A percentile compares a stretch with the other conserved stretches of the same genome.
phyloP scores from a whole-genome alignment of 2,888 invertebrate species.

The Drosophila niveifrons region DNA sequence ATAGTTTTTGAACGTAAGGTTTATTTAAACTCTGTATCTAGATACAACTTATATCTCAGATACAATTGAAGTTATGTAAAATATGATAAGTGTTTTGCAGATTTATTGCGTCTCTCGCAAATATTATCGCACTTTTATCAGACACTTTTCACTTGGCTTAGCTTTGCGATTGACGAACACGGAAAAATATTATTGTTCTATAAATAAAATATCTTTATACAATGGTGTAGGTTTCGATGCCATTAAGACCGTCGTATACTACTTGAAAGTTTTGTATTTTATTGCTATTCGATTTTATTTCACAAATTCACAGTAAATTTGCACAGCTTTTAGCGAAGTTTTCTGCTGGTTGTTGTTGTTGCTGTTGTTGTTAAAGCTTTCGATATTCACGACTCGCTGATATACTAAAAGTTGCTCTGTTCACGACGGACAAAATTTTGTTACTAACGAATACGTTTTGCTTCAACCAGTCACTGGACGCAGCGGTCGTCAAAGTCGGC shows the following conservation, averaged over 20 bases:
- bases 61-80: constrained; percentile 35
- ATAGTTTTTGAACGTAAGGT: background rate
- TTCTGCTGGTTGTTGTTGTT: constrained; percentile 39
- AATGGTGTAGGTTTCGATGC: constrained; percentile 76
- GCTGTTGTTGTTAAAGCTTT: constrained; percentile 49
- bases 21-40: constrained; percentile 42
- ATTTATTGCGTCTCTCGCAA: constrained; percentile 61
- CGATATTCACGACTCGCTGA: constrained; percentile 22
- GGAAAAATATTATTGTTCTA: constrained; percentile 68
- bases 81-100: constrained; percentile 20
- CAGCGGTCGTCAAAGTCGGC: constrained; percentile 34
- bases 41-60: constrained; percentile 56
- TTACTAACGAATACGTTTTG: constrained; percentile 65
- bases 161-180: constrained; percentile 29
- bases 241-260: constrained; percentile 66
- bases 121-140: constrained; percentile 22
- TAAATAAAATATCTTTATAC: constrained; percentile 81
- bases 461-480: constrained; percentile 52
- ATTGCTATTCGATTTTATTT: constrained; percentile 42
- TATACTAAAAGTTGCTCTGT: constrained; percentile 59
- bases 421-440: constrained; percentile 73
- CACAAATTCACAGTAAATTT: constrained; percentile 63
- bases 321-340: constrained; percentile 46
- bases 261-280: constrained; percentile 2
- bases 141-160: constrained; percentile 35